These are phyloP conservation scores for Nanorana parkeri DNA, from an alignment of 2,113 vertebrate species.

Conservation along the genomic window DNA sequence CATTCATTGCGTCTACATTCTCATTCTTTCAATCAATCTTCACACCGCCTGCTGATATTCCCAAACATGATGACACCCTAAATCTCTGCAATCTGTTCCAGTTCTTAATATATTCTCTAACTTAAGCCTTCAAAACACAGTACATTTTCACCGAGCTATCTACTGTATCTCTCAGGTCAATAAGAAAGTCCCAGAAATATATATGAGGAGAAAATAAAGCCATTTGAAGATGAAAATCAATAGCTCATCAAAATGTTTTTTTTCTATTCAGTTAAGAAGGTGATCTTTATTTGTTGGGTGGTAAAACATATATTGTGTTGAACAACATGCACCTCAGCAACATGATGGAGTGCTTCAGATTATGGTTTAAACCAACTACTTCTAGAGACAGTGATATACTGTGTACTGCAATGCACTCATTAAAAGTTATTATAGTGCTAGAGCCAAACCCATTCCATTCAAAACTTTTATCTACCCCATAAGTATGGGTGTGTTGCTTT, in stretches of 20 bases:
- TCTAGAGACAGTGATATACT: no score
- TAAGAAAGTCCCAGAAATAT: slow-evolving; percentile 38
- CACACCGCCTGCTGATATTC: slow-evolving; percentile 26
- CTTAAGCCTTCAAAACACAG: slow-evolving; percentile 22
- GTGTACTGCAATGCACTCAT: no score
- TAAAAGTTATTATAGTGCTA: no score
- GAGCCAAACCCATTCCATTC: no score
- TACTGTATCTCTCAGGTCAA: slow-evolving; percentile 23
- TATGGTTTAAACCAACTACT: background rate
- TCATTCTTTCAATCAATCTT: slow-evolving; percentile 27
- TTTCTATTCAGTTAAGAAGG: slow-evolving; percentile 13
- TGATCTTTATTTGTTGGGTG: slow-evolving; percentile 32
- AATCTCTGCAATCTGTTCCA: slow-evolving; percentile 39
- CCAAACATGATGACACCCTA: slow-evolving; percentile 41
- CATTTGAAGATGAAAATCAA: slow-evolving; percentile 37
- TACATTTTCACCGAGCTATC: slow-evolving; percentile 16
- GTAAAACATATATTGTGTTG: slow-evolving; percentile 8
- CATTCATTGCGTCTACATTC: background rate
- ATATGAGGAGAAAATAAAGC: slow-evolving; percentile 33
- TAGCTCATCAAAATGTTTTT: slow-evolving; percentile 44
- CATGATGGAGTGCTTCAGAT: slow-evolving; percentile 24
- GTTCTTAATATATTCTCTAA: slow-evolving; percentile 26
- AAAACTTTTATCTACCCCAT: no score
- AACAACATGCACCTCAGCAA: slow-evolving; percentile 8
- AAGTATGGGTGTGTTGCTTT: no score